These are phyloP conservation scores for Sakesphorus luctuosus DNA, from an alignment of 2,113 vertebrate species.

Conservation along the genomic window DNA sequence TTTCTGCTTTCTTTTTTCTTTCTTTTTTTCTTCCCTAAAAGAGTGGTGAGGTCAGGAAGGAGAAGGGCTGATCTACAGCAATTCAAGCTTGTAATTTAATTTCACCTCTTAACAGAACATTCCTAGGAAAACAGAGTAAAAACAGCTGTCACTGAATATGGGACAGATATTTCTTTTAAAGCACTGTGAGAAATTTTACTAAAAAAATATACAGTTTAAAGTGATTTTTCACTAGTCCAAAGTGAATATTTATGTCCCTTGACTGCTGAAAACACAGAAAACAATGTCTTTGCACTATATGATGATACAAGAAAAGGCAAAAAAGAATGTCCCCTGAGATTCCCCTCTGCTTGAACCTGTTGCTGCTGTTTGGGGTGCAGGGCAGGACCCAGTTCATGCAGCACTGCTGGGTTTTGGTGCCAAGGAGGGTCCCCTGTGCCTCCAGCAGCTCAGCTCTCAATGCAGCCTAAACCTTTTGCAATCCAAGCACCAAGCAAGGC, in stretches of 20 bases:
- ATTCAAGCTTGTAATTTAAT: not conserved
- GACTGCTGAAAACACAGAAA: not conserved
- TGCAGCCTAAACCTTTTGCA: not conserved
- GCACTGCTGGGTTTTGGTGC: not conserved
- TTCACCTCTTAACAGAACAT: not conserved
- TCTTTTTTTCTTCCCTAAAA: not conserved
- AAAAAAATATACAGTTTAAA: not conserved
- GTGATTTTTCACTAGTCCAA: not conserved
- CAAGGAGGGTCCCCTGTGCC: not conserved
- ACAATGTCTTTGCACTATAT: not conserved
- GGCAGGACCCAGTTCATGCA: not conserved
- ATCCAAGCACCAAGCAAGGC: not conserved
- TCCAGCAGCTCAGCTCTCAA: not conserved
- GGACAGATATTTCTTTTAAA: not conserved
- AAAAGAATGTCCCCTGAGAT: not conserved
- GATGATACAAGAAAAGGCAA: not conserved
- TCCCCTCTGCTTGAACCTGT: not conserved
- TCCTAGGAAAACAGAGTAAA: not conserved
- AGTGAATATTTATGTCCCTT: not conserved
- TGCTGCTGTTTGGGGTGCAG: not conserved
- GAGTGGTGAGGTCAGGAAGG: not conserved
- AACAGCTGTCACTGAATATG: not conserved
- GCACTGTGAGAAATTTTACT: not conserved
- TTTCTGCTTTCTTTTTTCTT: not conserved
- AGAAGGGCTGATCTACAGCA: not conserved